Evolutionary conservation across 2,888 invertebrate species (phyloP).

Genomic region (Tenthredo distinguenda): DNA sequence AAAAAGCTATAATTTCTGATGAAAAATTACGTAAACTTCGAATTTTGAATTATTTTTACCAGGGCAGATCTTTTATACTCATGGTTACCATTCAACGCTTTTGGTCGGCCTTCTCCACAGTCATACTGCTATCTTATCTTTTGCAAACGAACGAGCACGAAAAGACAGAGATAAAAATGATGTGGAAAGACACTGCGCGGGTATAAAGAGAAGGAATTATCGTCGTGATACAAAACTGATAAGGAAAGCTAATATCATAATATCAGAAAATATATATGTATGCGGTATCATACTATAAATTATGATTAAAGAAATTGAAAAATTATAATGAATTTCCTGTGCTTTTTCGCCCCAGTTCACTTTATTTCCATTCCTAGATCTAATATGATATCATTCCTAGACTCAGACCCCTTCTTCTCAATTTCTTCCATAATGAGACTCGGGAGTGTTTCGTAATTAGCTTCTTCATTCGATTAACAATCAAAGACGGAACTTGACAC

Average conservation of each 20-base stretch:
- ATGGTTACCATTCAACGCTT: not conserved
- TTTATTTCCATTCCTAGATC: not conserved
- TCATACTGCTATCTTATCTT: conserved; percentile 22
- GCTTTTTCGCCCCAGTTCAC: not conserved
- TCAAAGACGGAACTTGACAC: conserved; percentile 41
- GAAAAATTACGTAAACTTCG: no score
- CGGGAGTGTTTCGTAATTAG: not conserved
- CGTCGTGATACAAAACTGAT: not conserved
- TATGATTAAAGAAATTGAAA: not conserved
- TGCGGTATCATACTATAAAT: not conserved
- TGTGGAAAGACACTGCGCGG: not conserved
- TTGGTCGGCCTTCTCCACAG: not conserved
- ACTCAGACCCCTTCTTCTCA: not conserved
- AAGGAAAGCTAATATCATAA: not conserved
- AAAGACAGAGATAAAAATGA: not conserved
- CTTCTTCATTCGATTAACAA: conserved; percentile 12
- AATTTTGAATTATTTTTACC: no score
- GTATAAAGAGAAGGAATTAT: not conserved
- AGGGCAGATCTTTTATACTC: not conserved
- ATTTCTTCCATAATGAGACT: not conserved
- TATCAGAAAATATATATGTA: not conserved
- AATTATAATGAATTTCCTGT: not conserved
- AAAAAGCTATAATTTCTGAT: no score
- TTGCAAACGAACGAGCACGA: not conserved
- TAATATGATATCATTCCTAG: not conserved